A percentile compares a stretch with the other conserved stretches of the same genome.
Conservation (phyloP, 1,140 invertebrate species). For the Papilio helenus region DNA sequence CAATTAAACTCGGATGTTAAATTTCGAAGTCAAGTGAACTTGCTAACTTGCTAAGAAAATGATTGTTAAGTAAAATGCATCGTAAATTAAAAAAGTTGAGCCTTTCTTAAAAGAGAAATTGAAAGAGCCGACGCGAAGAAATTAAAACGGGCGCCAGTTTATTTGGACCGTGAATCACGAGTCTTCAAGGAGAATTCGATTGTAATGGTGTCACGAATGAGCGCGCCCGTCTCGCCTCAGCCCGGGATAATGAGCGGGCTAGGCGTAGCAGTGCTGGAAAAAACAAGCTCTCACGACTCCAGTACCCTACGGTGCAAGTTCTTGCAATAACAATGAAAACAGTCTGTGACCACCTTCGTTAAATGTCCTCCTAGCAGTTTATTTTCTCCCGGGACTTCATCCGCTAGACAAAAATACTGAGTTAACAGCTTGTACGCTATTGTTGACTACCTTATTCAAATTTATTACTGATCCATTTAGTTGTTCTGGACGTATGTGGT, state of each 20-base stretch:
- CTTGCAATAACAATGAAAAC: not conserved
- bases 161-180: slow-evolving; percentile 71
- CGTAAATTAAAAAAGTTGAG: slow-evolving; percentile 32
- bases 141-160: slow-evolving; percentile 31
- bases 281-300: slow-evolving; percentile 29
- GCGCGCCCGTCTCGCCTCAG: slow-evolving; percentile 51
- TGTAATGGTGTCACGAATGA: slow-evolving; percentile 64
- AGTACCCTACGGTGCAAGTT: not conserved
- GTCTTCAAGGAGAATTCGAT: slow-evolving; percentile 65
- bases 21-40: not conserved
- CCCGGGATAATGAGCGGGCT: slow-evolving; percentile 59
- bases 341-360: not conserved
- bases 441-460: too few species aligned
- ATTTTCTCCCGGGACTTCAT: not conserved
- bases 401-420: too few species aligned
- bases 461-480: too few species aligned
- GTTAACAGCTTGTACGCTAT: too few species aligned
- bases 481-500: too few species aligned
- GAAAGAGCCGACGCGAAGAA: slow-evolving; percentile 32
- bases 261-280: slow-evolving; percentile 54
- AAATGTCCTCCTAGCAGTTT: not conserved
- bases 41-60: not conserved
- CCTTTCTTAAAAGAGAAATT: slow-evolving; percentile 24
- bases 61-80: not conserved
- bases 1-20: too few species aligned